Percentiles rank a stretch among this genome's conserved stretches.
Conservation (phyloP, 2,888 invertebrate species). For the Lochmaea capreae region DNA sequence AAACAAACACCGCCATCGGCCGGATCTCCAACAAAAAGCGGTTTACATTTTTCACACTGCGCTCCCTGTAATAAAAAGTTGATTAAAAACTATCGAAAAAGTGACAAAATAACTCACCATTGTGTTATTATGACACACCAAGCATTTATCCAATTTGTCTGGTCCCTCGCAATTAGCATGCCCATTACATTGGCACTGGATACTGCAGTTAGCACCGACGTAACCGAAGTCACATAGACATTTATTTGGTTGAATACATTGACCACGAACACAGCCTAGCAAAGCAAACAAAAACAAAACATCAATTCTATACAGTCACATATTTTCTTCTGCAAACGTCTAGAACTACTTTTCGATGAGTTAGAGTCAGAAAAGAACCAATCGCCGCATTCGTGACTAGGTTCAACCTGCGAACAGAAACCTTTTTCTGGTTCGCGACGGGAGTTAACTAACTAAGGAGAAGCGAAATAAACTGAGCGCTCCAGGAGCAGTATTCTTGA, state of each 20-base stretch:
- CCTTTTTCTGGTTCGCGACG: no score
- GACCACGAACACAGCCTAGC: constrained; percentile 83
- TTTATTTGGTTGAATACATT: constrained; percentile 83
- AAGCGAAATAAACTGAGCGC: no score
- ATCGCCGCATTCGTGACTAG: no score
- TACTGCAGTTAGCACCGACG: constrained; percentile 93
- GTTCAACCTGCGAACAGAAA: no score
- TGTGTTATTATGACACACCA: constrained; percentile 91
- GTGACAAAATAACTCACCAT: constrained; percentile 69
- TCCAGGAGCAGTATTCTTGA: no score
- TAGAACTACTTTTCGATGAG: no score
- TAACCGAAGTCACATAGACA: constrained; percentile 95
- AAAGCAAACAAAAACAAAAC: constrained; percentile 41
- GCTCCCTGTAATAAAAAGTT: constrained; percentile 70
- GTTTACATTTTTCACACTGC: constrained; percentile 92
- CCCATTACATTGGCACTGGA: constrained; percentile 94
- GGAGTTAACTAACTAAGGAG: no score
- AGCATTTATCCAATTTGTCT: constrained; percentile 83
- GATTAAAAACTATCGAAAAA: no score
- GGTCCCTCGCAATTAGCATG: constrained; percentile 93
- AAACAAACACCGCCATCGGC: constrained; percentile 85
- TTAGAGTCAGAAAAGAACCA: no score
- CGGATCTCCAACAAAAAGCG: constrained; percentile 92
- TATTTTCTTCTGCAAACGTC: no score
- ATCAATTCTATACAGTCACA: background rate